Percentiles rank a stretch among this genome's conserved stretches.
Evolutionary conservation across 2,113 vertebrate species (phyloP).

Genomic region (Cynocephalus volans): DNA sequence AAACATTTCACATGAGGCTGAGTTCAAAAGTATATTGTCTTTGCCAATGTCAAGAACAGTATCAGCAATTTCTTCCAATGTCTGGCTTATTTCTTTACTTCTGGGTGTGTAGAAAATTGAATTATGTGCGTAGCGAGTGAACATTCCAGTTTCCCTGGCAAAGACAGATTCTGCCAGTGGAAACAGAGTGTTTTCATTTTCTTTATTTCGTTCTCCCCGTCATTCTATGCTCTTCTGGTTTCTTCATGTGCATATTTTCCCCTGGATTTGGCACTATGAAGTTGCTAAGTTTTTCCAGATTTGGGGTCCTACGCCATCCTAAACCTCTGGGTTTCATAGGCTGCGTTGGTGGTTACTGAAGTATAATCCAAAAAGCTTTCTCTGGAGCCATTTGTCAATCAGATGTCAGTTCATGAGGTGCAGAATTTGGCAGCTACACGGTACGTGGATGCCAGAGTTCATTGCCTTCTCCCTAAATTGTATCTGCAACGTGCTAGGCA

Average conservation of each 20-base stretch:
- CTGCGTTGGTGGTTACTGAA: not conserved
- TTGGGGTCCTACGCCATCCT: not conserved
- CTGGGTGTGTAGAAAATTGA: conserved; percentile 62
- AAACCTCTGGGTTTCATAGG: conserved; percentile 55
- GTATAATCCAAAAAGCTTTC: not conserved
- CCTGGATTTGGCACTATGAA: conserved; percentile 12
- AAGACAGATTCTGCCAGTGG: conserved; percentile 30
- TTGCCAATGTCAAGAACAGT: not conserved
- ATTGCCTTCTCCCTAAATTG: not conserved
- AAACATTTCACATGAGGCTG: not conserved
- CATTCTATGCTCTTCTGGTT: conserved; percentile 46
- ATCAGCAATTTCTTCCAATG: not conserved
- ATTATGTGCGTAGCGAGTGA: conserved; percentile 28
- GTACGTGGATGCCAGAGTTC: not conserved
- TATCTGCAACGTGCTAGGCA: not conserved
- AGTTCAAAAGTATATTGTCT: not conserved
- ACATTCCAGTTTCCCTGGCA: conserved; percentile 66
- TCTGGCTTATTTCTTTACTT: conserved; percentile 27
- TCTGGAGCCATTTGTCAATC: conserved; percentile 6
- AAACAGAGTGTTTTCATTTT: conserved; percentile 71
- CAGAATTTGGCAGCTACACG: not conserved
- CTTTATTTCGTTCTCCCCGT: not conserved
- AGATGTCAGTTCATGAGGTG: not conserved
- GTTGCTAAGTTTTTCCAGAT: conserved; percentile 76
- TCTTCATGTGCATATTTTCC: not conserved